Evolutionary conservation across 2,888 invertebrate genomes (phyloP).

Genomic region (Frankliniella intonsa): DNA sequence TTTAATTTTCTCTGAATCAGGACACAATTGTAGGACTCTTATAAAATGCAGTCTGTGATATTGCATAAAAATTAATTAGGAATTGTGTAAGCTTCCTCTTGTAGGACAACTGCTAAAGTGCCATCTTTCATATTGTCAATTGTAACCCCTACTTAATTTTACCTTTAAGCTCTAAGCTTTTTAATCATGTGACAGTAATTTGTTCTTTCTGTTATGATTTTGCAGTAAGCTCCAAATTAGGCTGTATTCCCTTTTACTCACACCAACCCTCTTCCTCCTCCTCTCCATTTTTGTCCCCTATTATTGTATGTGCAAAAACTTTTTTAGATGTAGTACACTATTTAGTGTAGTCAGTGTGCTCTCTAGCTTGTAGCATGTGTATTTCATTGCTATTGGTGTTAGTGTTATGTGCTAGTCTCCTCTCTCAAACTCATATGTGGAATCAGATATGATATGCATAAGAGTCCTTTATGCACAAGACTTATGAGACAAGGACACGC

Average conservation of each 20-base stretch:
- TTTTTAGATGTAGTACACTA: slow-evolving; percentile 4
- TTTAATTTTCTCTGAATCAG: background rate
- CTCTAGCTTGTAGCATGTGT: slow-evolving; percentile 23
- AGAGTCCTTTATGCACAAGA: slow-evolving; percentile 7
- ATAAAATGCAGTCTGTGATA: slow-evolving; percentile 11
- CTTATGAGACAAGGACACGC: background rate
- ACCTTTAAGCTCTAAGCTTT: background rate
- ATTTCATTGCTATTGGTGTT: slow-evolving; percentile 25
- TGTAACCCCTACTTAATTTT: background rate
- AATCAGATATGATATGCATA: background rate
- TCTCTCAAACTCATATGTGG: background rate
- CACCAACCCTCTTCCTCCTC: background rate
- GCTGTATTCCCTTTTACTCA: background rate
- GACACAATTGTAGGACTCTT: background rate
- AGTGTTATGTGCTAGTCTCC: slow-evolving; percentile 16
- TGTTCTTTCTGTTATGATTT: too few relatives aligned
- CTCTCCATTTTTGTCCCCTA: background rate
- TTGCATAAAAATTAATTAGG: slow-evolving; percentile 10
- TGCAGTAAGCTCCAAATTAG: background rate
- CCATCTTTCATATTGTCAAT: slow-evolving; percentile 25
- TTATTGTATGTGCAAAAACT: background rate
- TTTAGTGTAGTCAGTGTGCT: slow-evolving; percentile 12
- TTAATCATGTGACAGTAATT: background rate
- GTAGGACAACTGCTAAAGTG: background rate
- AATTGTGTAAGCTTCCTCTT: background rate